Percentiles rank a stretch among this genome's conserved stretches.
Evolutionary conservation across 2,113 vertebrate species (phyloP).

Genomic region (Erythrolamprus reginae): DNA sequence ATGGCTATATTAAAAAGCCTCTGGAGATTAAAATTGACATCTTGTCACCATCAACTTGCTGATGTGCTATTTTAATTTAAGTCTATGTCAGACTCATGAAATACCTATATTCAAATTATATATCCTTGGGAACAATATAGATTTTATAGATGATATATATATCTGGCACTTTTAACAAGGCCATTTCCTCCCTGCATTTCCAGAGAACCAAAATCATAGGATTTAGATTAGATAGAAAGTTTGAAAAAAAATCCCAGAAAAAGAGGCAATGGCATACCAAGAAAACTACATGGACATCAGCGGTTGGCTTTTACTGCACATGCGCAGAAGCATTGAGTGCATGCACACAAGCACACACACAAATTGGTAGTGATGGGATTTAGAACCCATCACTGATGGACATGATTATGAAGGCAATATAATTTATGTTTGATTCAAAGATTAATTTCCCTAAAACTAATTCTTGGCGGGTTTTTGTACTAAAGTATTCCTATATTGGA

Average conservation of each 20-base stretch:
- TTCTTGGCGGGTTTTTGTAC: neutral
- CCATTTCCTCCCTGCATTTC: neutral
- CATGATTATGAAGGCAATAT: neutral
- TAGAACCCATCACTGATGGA: neutral
- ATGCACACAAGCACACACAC: no score
- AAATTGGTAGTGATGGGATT: no score
- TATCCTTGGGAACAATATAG: neutral
- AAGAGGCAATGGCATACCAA: neutral
- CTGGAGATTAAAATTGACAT: neutral
- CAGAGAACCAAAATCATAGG: neutral
- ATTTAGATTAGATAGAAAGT: neutral
- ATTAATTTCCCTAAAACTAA: neutral
- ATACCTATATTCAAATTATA: neutral
- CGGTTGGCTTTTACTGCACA: no score
- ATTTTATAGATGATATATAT: neutral
- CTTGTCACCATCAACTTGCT: neutral
- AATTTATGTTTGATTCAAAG: neutral
- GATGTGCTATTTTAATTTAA: neutral
- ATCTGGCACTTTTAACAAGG: neutral
- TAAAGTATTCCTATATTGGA: neutral
- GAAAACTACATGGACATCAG: neutral
- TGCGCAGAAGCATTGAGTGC: no score
- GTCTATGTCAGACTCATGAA: rapidly evolving
- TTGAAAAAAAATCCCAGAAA: neutral
- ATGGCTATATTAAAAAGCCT: neutral